Conservation (phyloP, 2,888 invertebrate species). For the Prostheceraeus crozeri region DNA sequence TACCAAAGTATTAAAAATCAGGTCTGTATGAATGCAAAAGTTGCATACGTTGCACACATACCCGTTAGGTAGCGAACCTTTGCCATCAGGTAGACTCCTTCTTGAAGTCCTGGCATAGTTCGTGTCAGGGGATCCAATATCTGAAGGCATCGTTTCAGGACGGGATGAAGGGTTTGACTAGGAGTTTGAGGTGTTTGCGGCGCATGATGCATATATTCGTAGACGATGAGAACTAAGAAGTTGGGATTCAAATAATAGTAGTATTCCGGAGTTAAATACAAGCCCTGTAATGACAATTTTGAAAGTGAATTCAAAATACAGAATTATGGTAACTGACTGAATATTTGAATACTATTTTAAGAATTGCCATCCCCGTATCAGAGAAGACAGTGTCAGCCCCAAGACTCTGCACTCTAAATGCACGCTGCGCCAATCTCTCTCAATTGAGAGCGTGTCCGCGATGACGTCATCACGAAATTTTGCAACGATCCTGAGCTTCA, state of each 20-base stretch:
- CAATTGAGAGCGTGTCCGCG: no score
- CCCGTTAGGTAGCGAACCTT: conserved; percentile 70
- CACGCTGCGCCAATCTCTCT: no score
- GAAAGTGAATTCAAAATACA: no score
- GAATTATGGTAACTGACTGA: no score
- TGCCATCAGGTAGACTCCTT: conserved; percentile 64
- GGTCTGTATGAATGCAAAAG: no score
- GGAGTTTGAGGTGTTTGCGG: conserved; percentile 56
- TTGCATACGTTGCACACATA: no score
- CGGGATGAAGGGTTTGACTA: conserved; percentile 57
- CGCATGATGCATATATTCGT: conserved; percentile 67
- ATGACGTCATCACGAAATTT: no score
- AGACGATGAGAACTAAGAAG: conserved; percentile 70
- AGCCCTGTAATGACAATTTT: conserved; percentile 58
- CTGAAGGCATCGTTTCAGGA: conserved; percentile 62
- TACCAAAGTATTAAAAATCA: not conserved
- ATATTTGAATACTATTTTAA: no score
- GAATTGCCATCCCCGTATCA: no score
- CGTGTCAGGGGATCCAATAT: conserved; percentile 68
- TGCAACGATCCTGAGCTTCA: no score
- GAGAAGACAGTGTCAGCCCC: no score
- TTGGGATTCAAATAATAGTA: conserved; percentile 73
- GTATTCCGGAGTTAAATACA: conserved; percentile 70
- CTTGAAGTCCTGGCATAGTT: conserved; percentile 72
- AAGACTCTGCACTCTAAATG: no score